These are phyloP conservation scores for Ecliptopera silaceata DNA, from an alignment of 2,888 invertebrate species.

Conservation along the genomic window DNA sequence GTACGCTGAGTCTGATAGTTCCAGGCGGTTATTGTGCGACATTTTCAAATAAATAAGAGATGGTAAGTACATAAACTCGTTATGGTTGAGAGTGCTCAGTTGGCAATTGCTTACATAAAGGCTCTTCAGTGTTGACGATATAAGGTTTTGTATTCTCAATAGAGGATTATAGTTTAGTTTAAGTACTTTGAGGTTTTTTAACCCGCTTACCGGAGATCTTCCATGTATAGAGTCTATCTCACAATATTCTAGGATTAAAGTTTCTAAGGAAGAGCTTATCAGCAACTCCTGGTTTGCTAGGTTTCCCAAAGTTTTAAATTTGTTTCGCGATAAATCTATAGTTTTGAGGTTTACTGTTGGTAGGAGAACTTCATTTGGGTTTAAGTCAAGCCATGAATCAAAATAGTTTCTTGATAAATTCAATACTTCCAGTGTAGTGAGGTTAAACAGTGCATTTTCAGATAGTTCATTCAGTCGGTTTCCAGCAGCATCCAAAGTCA, in stretches of 20 bases:
- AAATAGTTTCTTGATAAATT: constrained; percentile 86
- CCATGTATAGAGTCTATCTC: constrained; percentile 82
- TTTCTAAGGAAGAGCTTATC: constrained; percentile 81
- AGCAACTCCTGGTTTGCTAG: constrained; percentile 78
- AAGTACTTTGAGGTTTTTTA: constrained; percentile 79
- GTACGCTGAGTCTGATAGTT: constrained; percentile 66
- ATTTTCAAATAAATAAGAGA: constrained; percentile 84
- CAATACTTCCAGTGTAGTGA: constrained; percentile 81
- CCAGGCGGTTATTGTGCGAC: constrained; percentile 83
- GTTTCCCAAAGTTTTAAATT: constrained; percentile 78
- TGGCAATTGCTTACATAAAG: constrained; percentile 84
- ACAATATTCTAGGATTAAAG: constrained; percentile 84
- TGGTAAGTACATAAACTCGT: constrained; percentile 83
- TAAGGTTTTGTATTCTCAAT: constrained; percentile 67
- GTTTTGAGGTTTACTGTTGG: constrained; percentile 78
- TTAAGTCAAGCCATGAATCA: constrained; percentile 81
- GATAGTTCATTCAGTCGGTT: constrained; percentile 81
- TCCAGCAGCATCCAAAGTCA: constrained; percentile 63
- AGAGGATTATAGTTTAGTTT: constrained; percentile 81
- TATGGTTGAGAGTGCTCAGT: constrained; percentile 73
- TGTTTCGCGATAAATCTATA: constrained; percentile 86
- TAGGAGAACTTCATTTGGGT: constrained; percentile 76
- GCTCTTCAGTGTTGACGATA: constrained; percentile 76
- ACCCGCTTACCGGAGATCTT: constrained; percentile 72
- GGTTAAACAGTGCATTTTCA: constrained; percentile 72